Base-by-base conservation (phyloP, 2,888 invertebrate genomes). In the Dugesia japonica region DNA sequence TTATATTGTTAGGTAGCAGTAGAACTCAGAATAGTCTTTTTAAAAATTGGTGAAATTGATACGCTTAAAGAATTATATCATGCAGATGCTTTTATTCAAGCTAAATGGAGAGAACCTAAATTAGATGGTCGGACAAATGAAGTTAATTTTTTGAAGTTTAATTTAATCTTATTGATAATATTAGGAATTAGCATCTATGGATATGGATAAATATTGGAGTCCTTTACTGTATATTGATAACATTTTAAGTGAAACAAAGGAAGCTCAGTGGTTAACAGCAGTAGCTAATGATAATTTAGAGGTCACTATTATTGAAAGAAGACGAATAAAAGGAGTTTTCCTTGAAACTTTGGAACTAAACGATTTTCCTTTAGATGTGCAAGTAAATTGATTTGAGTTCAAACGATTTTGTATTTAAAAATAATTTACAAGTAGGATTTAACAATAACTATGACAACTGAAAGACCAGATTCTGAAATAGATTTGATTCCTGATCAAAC, bases 31-130 rank as follows among this genome's bases (percentile, higher is more conserved):
- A 83, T 84, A 42, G 83, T 83, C 76, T 84, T 84, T 79, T 81
- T 83, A 78, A 84, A 84, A 79, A 82, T 84, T 31, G 84, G 84
- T 15, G 84, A 84, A 79, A 84, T 84, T 27, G 84, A 84, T 79
- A 84, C 84, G 0, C 79, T 84, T 26, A 84, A 84, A 78, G 84
- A 84, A 79, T 83, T 83, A 76, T 84, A 82, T 78, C 82, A 82
- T 38, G 84, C 84, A 72, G 84, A 84, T 79, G 83, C 83, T 42
- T 82, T 84, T 28, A 82, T 84, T 17, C 82, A 83, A 79, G 83
- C 84, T 26, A 83, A 83, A 80, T 84, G 84, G 84, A 80, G 83
- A 78, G 84, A 84, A 79, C 83, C 84, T n/a, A 79, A 81, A 1
- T 79, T 84, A 31, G 84, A 84, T 77, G 82, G 82, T 42, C 38